Conservation (phyloP, 1,140 invertebrate genomes). For the Drosophila watanabei region DNA sequence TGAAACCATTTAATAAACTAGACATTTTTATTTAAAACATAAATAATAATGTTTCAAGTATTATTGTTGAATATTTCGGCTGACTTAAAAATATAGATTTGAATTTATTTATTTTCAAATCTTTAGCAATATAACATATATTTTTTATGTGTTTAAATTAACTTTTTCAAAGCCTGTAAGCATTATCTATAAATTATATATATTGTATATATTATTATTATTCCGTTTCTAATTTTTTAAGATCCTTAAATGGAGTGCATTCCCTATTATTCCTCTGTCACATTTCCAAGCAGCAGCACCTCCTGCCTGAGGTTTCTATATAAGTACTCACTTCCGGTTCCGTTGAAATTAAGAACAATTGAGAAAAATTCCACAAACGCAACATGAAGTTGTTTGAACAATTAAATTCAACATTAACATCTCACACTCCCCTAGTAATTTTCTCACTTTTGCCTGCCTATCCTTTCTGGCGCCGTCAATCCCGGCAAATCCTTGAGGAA, state of each 20-base stretch:
- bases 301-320: neutral
- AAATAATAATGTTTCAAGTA: neutral
- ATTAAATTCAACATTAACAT: slow-evolving; percentile 30
- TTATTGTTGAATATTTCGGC: neutral
- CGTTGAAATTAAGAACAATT: slow-evolving; percentile 9
- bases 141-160: no score
- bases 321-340: no score
- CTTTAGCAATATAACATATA: neutral
- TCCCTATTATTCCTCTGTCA: neutral
- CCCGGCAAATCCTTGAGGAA: slow-evolving; percentile 17
- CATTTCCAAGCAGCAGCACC: no score
- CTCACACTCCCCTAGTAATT: slow-evolving; percentile 10
- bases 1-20: neutral
- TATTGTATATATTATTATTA: no score
- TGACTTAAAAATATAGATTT: neutral
- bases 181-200: no score
- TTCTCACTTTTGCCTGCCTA: neutral
- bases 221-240: neutral
- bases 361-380: slow-evolving; percentile 21
- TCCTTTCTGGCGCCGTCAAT: slow-evolving; percentile 3
- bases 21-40: neutral
- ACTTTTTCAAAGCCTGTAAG: neutral
- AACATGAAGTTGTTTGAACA: slow-evolving; percentile 11
- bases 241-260: neutral
- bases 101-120: neutral